Percentiles rank a stretch among this genome's conserved stretches.
Conservation (phyloP, 2,888 invertebrate species). For the Ophion obscuratus region DNA sequence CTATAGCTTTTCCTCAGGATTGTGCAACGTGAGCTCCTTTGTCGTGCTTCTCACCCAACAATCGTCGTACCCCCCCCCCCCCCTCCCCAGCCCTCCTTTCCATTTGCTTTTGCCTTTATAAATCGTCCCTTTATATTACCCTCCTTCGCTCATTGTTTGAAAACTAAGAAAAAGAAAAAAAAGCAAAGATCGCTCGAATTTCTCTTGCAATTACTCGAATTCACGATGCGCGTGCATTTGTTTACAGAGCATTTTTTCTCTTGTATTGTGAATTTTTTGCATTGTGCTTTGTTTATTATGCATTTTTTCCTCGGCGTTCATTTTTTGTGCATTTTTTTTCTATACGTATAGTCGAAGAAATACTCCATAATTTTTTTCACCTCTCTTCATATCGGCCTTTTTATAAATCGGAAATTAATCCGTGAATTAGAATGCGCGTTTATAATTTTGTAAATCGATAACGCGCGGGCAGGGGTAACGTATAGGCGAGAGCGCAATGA, state of each 20-base stretch:
- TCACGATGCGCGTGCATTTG: background rate
- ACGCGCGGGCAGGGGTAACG: too few species aligned
- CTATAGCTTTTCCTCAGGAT: constrained; percentile 47
- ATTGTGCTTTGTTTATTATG: too few species aligned
- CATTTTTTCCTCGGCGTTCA: too few species aligned
- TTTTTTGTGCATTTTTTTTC: too few species aligned
- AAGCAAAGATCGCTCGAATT: background rate
- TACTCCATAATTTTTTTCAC: too few species aligned
- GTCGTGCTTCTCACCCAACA: constrained; percentile 38
- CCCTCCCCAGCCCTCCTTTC: background rate
- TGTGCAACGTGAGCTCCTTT: constrained; percentile 17
- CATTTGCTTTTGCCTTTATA: background rate
- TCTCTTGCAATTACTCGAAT: background rate
- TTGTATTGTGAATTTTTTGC: too few species aligned
- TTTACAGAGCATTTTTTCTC: background rate
- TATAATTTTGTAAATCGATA: too few species aligned
- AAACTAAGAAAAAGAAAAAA: background rate
- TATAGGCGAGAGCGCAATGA: too few species aligned
- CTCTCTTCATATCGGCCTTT: too few species aligned
- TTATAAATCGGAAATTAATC: too few species aligned
- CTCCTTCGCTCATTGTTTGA: background rate
- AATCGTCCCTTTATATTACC: background rate
- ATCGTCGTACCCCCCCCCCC: background rate
- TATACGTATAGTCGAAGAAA: too few species aligned
- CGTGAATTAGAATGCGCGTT: too few species aligned